Percentiles rank a stretch among this genome's conserved stretches.
These are phyloP conservation scores for Drosophila monieri DNA, from an alignment of 2,888 invertebrate species.

Conservation along the genomic window DNA sequence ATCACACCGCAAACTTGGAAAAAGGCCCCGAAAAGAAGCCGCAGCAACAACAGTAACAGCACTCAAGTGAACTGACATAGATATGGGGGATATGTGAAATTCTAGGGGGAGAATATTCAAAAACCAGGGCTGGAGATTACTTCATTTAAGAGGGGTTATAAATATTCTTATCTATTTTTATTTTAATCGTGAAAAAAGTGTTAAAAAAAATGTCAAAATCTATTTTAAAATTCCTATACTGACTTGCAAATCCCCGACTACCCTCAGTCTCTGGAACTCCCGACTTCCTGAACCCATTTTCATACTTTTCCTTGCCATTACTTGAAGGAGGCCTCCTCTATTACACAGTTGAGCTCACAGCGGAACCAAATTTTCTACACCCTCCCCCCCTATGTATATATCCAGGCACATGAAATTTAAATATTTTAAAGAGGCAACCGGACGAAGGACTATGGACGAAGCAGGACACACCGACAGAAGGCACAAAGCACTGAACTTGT, in stretches of 20 bases:
- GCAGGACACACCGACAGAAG: conserved; percentile 18
- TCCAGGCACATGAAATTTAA: conserved; percentile 63
- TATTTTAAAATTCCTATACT: not conserved
- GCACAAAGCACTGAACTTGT: conserved; percentile 60
- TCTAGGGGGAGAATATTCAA: conserved; percentile 9
- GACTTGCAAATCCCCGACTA: not conserved
- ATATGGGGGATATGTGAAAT: conserved; percentile 41
- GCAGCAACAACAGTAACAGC: conserved; percentile 41
- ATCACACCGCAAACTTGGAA: conserved; percentile 73
- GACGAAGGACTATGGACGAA: conserved; percentile 19
- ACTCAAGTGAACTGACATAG: conserved; percentile 49
- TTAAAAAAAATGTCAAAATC: not conserved
- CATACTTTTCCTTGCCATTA: conserved; percentile 12
- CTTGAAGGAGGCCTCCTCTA: conserved; percentile 37
- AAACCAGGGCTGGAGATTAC: conserved; percentile 24
- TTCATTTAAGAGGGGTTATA: not conserved
- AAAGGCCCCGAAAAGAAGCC: conserved; percentile 44
- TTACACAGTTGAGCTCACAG: conserved; percentile 63
- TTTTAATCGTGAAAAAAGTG: not conserved
- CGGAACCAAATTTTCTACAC: conserved; percentile 32
- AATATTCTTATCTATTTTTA: not conserved
- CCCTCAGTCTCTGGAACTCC: conserved; percentile 7
- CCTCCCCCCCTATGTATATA: not conserved
- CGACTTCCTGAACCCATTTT: conserved; percentile 8
- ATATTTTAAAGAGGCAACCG: conserved; percentile 60